Conservation (phyloP, 2,797 vertebrate genomes). For the Clarias platycephalus region DNA sequence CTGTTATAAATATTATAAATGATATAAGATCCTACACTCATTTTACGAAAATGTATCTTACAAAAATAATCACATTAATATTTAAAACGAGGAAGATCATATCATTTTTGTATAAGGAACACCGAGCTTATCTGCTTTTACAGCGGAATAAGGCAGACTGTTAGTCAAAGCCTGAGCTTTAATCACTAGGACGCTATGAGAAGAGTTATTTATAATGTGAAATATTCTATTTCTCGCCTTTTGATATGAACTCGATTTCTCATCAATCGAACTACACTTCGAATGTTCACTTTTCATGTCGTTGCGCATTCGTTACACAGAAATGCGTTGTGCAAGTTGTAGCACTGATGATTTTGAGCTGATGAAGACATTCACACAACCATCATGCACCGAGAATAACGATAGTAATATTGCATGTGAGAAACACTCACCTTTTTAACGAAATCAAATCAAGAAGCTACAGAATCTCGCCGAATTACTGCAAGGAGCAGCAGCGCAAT, state of each 20-base stretch:
- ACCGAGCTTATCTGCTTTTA: not conserved
- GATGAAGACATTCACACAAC: not conserved
- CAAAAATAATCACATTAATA: not conserved
- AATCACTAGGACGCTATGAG: constrained; percentile 26
- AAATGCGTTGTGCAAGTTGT: not conserved
- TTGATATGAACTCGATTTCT: not conserved
- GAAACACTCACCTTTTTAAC: not conserved
- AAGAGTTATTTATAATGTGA: constrained; percentile 13
- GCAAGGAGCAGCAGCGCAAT: constrained; percentile 9
- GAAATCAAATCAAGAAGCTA: not conserved
- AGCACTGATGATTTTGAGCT: not conserved
- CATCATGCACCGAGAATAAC: not conserved
- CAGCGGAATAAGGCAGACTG: not conserved
- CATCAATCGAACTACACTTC: not conserved
- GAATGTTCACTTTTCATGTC: not conserved
- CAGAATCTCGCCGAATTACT: constrained; percentile 17
- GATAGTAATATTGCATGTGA: not conserved
- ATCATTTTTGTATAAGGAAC: not conserved
- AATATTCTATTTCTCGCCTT: not conserved
- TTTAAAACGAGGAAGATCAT: not conserved
- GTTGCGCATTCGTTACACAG: not conserved
- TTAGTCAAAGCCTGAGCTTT: constrained; percentile 59
- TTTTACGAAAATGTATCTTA: not conserved
- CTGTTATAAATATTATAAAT: not conserved
- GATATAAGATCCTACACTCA: not conserved